phyloP scores from a whole-genome alignment of 1,140 invertebrate species.

The Venturia canescens region DNA sequence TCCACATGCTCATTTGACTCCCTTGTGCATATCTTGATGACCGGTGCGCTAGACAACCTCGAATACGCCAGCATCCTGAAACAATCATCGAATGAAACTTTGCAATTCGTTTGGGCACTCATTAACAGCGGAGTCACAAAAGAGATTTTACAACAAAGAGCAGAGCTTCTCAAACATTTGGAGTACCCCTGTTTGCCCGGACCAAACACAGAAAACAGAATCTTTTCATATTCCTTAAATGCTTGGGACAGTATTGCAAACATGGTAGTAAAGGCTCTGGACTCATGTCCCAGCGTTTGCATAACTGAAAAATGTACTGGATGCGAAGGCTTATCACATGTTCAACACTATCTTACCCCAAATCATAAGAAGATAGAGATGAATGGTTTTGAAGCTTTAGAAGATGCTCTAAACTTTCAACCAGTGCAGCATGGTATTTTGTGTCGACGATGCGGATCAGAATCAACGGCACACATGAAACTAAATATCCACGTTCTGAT shows the following conservation, averaged over 20 bases:
- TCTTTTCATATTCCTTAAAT: neutral
- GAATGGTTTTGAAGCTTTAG: too few species aligned
- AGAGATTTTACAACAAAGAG: neutral
- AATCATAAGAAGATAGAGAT: too few species aligned
- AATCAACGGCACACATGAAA: too few species aligned
- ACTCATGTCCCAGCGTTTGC: neutral
- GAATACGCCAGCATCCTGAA: neutral
- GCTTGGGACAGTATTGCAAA: neutral
- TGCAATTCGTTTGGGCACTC: slow-evolving; percentile 13
- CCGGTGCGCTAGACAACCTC: neutral
- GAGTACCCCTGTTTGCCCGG: neutral
- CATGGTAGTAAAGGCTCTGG: neutral
- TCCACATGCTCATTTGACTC: slow-evolving; percentile 20
- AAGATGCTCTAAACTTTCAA: too few species aligned
- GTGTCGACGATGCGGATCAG: too few species aligned
- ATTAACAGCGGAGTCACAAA: neutral
- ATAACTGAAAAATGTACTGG: too few species aligned
- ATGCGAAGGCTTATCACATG: too few species aligned
- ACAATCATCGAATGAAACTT: neutral
- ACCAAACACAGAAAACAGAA: neutral
- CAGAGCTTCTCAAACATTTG: neutral
- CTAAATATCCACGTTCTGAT: too few species aligned
- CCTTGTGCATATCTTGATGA: slow-evolving; percentile 8
- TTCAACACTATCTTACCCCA: too few species aligned
- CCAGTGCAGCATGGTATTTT: too few species aligned